Base-by-base conservation (phyloP, 1,140 invertebrate species). In the Triops cancriformis region DNA sequence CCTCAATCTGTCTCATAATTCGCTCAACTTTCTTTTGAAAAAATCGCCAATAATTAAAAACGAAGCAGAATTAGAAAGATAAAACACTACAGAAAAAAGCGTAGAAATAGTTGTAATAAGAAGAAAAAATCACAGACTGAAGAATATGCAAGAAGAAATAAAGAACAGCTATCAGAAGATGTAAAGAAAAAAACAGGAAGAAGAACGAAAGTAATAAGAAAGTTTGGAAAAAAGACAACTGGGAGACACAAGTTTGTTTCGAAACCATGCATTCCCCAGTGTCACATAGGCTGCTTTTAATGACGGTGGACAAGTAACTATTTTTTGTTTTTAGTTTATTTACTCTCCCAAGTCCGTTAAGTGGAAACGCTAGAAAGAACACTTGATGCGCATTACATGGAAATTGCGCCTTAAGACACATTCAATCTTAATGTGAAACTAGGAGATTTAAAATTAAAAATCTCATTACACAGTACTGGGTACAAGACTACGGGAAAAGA, bases 231-330 rank as follows among this genome's bases (percentile, higher is more conserved):
- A 27, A 41, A 31, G 26, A 74, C 31, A 74, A 31, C 26, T 27
- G 73, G 26, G 37, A 41, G 73, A 74, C 73, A 74, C 37, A n/a
- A 74, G 73, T 74, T 42, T 74, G 37, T 74, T 41, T 73, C 14
- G 73, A 2, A 37, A 37, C 31, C 3, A 27, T 73, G 5, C 5
- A 73, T n/a, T 73, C 28, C 6, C 72, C 23, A 26, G 72, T 73
- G 72, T 1, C 72, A 28, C 6, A 73, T 73, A 12, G 28, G 28
- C 28, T 14, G 28, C 10, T 28, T 26, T 73, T 73, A 11, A 23
- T 10, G 7, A 26, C 11, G 72, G 26, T n/a, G 72, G 12, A 27
- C 1, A 28, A 27, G 26, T 73, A 28, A n/a, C 6, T 27, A 1
- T 23, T 73, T 73, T n/a, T 27, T 37, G 7, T 37, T 37, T 37